phyloP scores from a whole-genome alignment of 1,140 invertebrate genomes.

The Cotesia vestalis region DNA sequence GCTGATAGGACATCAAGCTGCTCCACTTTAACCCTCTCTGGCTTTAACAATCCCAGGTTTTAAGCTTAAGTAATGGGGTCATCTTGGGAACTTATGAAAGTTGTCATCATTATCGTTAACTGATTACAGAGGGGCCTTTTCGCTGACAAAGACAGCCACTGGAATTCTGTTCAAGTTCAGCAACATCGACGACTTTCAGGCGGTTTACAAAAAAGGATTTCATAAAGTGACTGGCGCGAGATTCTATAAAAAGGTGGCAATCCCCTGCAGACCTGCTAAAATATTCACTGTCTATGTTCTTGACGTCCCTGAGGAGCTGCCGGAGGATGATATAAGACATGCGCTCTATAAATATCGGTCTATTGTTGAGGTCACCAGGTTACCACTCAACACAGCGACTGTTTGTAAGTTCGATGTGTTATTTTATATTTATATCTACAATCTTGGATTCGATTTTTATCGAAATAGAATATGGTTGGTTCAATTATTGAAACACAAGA shows the following conservation, averaged over 20 bases:
- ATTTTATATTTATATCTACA: too few species aligned
- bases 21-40: slow-evolving; percentile 30
- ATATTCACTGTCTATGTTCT: slow-evolving; percentile 82
- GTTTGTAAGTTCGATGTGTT: slow-evolving; percentile 54
- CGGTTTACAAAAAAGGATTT: slow-evolving; percentile 85
- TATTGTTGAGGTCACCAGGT: slow-evolving; percentile 77
- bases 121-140: slow-evolving; percentile 76
- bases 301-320: slow-evolving; percentile 82
- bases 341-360: slow-evolving; percentile 82
- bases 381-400: slow-evolving; percentile 65
- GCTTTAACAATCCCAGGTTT: slow-evolving; percentile 10
- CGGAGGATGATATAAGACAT: slow-evolving; percentile 83
- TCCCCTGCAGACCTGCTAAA: slow-evolving; percentile 83
- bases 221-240: slow-evolving; percentile 82
- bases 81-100: slow-evolving; percentile 7
- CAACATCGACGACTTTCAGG: slow-evolving; percentile 83
- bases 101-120: slow-evolving; percentile 24
- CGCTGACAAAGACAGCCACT: slow-evolving; percentile 84
- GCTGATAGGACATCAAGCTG: slow-evolving; percentile 31
- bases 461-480: too few species aligned
- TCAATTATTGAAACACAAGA: too few species aligned
- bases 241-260: slow-evolving; percentile 82
- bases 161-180: slow-evolving; percentile 89
- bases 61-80: background rate
- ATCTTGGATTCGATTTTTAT: slow-evolving; percentile 27